Evolutionary conservation across 1,140 invertebrate species (phyloP), one percentile per base, ranked within the genome.

Genomic region (Hyposmocoma kahamanoa): DNA sequence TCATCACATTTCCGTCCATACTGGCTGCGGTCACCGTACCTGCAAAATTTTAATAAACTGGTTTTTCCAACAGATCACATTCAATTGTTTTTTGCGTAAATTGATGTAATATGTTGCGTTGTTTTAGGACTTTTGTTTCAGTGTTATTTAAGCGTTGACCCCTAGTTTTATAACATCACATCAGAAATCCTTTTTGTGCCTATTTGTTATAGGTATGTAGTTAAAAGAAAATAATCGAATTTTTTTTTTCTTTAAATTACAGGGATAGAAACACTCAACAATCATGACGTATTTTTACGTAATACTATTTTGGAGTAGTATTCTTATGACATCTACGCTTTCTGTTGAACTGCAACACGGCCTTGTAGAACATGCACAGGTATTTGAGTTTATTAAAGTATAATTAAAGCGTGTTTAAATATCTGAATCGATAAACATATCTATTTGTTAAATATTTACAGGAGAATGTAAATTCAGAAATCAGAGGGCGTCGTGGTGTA

Each of bases 401-500:
- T 39, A 24, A 28, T 42, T 47, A 22, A 44, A 11, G 21, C 9
- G 38, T 47, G 5, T 2, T 21, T 22, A n/a, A 42, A 26, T 28
- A 47, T 17, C 34, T 30, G 22, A 52, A 22, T 45, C 26, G 26
- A 45, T 28, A 15, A 53, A 17, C 32, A 34, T 34, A 45, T 38
- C 20, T 17, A 28, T 17, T 46, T 50, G 22, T 39, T 4, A 30
- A 30, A 30, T 19, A 9, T 72, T 75, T 30, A n/a, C 61, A 77
- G 70, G 43, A 47, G 2, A 52, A 56, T 8, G 8, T 51, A 6
- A 63, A 74, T 10, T 51, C 55, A 20, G 62, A 77, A 0, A 42
- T 53, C 0, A 53, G 79, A 51, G 79, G 62, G 9, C 74, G 82
- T 9, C 72, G 84, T 17, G 83, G 76, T 28, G 78, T 86, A 3